Percentiles rank a stretch among this genome's conserved stretches.
These are phyloP conservation scores for Nymphicus hollandicus DNA, from an alignment of 2,113 vertebrate genomes.

Conservation along the genomic window DNA sequence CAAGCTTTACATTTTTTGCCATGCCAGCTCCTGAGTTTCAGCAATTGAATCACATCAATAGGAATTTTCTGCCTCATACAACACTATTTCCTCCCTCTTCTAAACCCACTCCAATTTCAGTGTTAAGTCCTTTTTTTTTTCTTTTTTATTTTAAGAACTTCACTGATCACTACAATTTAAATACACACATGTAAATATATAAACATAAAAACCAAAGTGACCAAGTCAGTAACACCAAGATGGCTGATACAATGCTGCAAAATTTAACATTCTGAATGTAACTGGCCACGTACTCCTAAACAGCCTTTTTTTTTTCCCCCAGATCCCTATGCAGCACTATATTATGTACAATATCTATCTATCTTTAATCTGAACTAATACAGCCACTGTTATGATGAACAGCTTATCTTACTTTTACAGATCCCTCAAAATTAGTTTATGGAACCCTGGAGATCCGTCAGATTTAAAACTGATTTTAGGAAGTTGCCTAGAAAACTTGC, in stretches of 20 bases:
- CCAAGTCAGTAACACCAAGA: background rate
- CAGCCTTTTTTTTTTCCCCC: rapidly evolving
- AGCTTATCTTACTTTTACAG: background rate
- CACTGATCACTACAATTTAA: background rate
- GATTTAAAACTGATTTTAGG: background rate
- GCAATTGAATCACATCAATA: background rate
- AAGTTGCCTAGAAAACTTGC: background rate
- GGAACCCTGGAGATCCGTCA: background rate
- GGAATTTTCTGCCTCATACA: background rate
- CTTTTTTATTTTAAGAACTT: background rate
- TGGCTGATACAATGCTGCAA: rapidly evolving
- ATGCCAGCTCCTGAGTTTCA: background rate
- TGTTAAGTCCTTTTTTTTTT: background rate
- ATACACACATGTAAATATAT: rapidly evolving
- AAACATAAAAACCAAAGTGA: background rate
- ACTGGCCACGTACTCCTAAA: background rate
- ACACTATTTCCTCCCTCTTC: background rate
- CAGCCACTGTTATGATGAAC: background rate
- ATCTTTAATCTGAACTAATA: background rate
- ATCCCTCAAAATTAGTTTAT: background rate
- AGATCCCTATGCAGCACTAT: background rate
- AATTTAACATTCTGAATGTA: background rate
- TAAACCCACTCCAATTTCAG: background rate
- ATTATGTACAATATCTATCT: rapidly evolving
- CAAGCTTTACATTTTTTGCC: background rate